Evolutionary conservation across 2,113 vertebrate genomes (phyloP).

Genomic region (Pomatostomus ruficeps): DNA sequence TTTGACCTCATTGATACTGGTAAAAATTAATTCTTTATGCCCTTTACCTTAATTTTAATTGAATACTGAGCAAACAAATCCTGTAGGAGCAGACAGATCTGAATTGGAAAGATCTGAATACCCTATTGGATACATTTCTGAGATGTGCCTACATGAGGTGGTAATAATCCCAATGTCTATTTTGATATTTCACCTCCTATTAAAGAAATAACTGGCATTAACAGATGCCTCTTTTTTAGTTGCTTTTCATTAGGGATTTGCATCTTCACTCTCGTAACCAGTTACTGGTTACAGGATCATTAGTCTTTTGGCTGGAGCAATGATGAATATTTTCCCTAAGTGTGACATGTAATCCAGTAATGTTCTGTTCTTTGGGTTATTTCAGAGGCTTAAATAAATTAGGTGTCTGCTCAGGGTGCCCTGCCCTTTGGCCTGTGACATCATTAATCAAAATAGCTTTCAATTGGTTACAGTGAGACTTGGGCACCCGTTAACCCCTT

Average conservation of each 20-base stretch:
- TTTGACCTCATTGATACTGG: not conserved
- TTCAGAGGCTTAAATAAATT: constrained; percentile 95
- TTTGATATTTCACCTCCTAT: not conserved
- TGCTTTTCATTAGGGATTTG: constrained; percentile 36
- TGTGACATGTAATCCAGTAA: constrained; percentile 75
- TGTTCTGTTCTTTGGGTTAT: constrained; percentile 80
- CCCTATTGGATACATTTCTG: not conserved
- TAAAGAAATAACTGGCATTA: not conserved
- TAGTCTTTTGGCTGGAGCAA: constrained; percentile 32
- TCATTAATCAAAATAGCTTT: constrained; percentile 91
- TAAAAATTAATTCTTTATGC: not conserved
- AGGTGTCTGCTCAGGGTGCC: constrained; percentile 89
- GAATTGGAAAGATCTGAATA: not conserved
- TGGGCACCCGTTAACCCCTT: constrained; percentile 46
- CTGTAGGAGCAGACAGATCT: not conserved
- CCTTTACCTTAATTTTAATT: not conserved
- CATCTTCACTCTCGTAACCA: constrained; percentile 8
- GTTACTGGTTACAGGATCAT: constrained; percentile 2
- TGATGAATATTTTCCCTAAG: constrained; percentile 86
- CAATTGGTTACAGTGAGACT: constrained; percentile 77
- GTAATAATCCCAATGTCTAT: not conserved
- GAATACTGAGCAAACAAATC: not conserved
- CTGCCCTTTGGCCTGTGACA: constrained; percentile 85
- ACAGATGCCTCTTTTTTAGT: not conserved
- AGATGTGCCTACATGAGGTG: not conserved